Percentiles rank a stretch among this genome's conserved stretches.
These are phyloP conservation scores for Drosophila rubida DNA, from an alignment of 2,888 invertebrate species.

Conservation along the genomic window DNA sequence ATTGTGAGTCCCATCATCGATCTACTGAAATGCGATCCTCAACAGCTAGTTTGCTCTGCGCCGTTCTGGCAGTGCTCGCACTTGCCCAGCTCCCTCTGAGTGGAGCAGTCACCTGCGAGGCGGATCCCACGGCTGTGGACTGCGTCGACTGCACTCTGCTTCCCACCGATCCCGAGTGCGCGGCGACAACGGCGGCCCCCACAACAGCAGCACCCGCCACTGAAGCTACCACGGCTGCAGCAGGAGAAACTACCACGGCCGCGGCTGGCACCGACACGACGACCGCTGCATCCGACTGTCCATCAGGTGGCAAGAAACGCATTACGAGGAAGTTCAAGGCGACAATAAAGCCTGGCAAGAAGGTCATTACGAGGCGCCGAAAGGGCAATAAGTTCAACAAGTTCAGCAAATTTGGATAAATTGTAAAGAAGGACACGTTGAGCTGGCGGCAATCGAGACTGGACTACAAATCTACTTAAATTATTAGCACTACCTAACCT, in stretches of 20 bases:
- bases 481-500: no score
- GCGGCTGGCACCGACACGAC: conserved; percentile 1
- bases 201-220: not conserved
- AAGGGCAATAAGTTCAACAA: not conserved
- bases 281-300: not conserved
- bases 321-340: not conserved
- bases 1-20: not conserved
- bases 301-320: not conserved
- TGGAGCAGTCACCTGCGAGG: conserved; percentile 9
- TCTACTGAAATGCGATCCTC: not conserved
- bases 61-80: not conserved
- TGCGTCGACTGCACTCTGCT: not conserved
- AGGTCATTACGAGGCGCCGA: conserved; percentile 1
- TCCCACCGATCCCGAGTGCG: conserved; percentile 2
- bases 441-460: no score
- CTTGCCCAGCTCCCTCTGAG: conserved; percentile 12
- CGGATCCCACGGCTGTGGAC: not conserved
- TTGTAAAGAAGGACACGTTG: no score
- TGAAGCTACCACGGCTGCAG: not conserved
- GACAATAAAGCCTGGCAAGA: not conserved
- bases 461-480: no score
- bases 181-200: not conserved
- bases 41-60: not conserved
- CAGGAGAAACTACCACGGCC: not conserved
- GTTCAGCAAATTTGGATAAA: not conserved